A percentile compares a stretch with the other conserved stretches of the same genome.
Evolutionary conservation across 2,888 invertebrate genomes (phyloP).

Genomic region (Phanerotoma sp.): DNA sequence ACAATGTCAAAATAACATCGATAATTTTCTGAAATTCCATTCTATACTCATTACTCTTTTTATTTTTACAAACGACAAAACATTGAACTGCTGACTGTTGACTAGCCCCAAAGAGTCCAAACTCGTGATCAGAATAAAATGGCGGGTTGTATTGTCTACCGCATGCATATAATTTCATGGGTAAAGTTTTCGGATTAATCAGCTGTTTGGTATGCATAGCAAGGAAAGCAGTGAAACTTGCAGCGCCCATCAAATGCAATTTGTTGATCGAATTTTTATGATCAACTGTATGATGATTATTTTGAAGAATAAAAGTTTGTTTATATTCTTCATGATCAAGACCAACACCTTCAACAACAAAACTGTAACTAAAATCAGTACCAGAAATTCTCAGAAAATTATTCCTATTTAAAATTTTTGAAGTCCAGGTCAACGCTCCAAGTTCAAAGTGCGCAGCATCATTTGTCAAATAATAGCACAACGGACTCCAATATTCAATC

Average conservation of each 20-base stretch:
- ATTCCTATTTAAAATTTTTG: constrained; percentile 56
- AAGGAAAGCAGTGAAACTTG: constrained; percentile 72
- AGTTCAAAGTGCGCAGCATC: constrained; percentile 75
- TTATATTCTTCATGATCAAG: constrained; percentile 61
- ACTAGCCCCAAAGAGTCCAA: constrained; percentile 66
- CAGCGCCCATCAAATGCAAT: constrained; percentile 75
- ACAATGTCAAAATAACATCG: constrained; percentile 61
- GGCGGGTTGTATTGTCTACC: constrained; percentile 71
- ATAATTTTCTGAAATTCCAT: constrained; percentile 63
- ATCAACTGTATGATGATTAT: constrained; percentile 57
- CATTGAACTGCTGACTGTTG: constrained; percentile 71
- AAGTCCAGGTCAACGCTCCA: constrained; percentile 58
- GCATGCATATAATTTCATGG: constrained; percentile 69
- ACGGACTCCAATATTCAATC: constrained; percentile 64
- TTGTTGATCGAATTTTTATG: constrained; percentile 61
- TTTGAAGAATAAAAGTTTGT: constrained; percentile 64
- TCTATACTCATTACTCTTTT: constrained; percentile 57
- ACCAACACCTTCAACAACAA: constrained; percentile 75
- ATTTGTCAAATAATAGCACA: constrained; percentile 66
- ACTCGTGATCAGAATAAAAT: constrained; percentile 45
- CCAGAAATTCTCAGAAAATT: constrained; percentile 71
- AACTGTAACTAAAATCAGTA: constrained; percentile 75
- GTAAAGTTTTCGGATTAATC: constrained; percentile 65
- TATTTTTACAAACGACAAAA: constrained; percentile 60
- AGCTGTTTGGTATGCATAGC: constrained; percentile 72